A percentile compares a stretch with the other conserved stretches of the same genome.
These are phyloP conservation scores for Chlorodrepanis virens DNA, from an alignment of 2,113 vertebrate genomes.

Conservation along the genomic window DNA sequence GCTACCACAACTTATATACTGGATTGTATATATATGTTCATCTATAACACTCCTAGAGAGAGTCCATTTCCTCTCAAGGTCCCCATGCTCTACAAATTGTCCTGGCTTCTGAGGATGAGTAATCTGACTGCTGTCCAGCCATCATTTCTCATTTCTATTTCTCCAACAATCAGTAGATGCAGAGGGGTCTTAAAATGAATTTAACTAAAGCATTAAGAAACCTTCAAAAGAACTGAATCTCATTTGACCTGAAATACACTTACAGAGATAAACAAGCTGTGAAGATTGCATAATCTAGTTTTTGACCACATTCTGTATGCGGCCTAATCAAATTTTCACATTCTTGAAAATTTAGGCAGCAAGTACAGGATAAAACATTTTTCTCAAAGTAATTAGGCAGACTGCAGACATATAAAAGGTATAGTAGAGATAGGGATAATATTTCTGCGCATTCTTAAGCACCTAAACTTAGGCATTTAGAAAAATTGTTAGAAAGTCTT, in stretches of 20 bases:
- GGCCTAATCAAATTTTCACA: not conserved
- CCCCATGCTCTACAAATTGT: not conserved
- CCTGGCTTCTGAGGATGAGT: not conserved
- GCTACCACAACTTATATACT: not conserved
- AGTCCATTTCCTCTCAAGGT: not conserved
- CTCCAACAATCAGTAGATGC: not conserved
- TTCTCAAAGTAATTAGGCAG: not conserved
- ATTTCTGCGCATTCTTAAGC: not conserved
- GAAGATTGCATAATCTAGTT: not conserved
- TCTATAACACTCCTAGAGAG: not conserved
- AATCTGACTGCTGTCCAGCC: not conserved
- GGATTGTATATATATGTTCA: not conserved
- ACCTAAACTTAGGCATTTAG: not conserved
- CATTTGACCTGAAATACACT: not conserved
- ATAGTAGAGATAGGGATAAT: not conserved
- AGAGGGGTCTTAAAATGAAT: not conserved
- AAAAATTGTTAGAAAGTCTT: not conserved
- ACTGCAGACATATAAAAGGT: not conserved
- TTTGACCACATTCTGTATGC: not conserved
- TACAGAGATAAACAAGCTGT: not conserved
- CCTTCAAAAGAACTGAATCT: not conserved
- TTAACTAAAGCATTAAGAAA: not conserved
- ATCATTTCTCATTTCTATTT: not conserved
- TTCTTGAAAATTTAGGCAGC: not conserved
- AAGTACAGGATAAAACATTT: not conserved